Conservation (phyloP, 1,140 invertebrate species). For the Drosophila burlai region DNA sequence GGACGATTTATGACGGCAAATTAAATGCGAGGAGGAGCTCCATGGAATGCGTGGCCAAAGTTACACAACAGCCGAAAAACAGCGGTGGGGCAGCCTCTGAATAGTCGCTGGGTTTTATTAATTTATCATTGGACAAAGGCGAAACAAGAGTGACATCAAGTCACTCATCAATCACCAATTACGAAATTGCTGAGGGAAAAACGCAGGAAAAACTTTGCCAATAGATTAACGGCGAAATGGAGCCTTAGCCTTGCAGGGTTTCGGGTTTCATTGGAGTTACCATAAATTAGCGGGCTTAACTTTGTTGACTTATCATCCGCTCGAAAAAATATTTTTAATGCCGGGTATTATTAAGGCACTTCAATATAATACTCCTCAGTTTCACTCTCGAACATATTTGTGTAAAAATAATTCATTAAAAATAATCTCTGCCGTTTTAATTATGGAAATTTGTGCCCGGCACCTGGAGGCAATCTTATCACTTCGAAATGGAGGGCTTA, state of each 20-base stretch:
- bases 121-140: slow-evolving; percentile 73
- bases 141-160: slow-evolving; percentile 73
- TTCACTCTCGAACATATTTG: slow-evolving; percentile 3
- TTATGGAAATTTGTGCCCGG: slow-evolving; percentile 27
- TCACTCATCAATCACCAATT: slow-evolving; percentile 84
- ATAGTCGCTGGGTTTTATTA: slow-evolving; percentile 49
- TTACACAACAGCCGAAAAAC: slow-evolving; percentile 53
- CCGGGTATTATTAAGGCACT: slow-evolving; percentile 12
- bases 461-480: slow-evolving; percentile 27
- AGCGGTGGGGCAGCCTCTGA: slow-evolving; percentile 29
- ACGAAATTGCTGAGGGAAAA: slow-evolving; percentile 55
- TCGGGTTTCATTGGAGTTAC: slow-evolving; percentile 31
- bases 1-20: slow-evolving; percentile 71
- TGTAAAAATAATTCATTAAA: slow-evolving; percentile 22
- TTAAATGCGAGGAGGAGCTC: slow-evolving; percentile 48
- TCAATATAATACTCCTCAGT: slow-evolving; percentile 9
- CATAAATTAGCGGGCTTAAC: slow-evolving; percentile 27
- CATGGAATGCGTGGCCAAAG: slow-evolving; percentile 50
- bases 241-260: slow-evolving; percentile 24
- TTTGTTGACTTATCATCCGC: not conserved
- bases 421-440: slow-evolving; percentile 17
- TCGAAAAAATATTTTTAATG: slow-evolving; percentile 10
- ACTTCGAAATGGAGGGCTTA: slow-evolving; percentile 19
- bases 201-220: slow-evolving; percentile 53
- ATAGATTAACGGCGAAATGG: slow-evolving; percentile 70